Evolutionary conservation across 2,797 vertebrate genomes (phyloP).

Genomic region (Characodon lateralis): DNA sequence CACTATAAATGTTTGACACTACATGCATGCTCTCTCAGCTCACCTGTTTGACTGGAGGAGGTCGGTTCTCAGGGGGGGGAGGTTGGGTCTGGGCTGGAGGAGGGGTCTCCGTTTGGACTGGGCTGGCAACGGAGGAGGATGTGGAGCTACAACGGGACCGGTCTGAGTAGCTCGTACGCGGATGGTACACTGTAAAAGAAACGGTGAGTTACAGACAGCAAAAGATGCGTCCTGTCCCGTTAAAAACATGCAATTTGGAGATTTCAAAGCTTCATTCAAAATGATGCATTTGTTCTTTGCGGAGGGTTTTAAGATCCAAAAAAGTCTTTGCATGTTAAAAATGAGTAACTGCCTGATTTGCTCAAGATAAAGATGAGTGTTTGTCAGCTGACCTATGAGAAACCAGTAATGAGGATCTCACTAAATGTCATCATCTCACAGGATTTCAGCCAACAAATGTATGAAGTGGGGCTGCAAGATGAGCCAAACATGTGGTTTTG

Average conservation of each 20-base stretch:
- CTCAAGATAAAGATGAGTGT: neutral
- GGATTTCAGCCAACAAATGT: neutral
- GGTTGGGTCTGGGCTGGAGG: conserved; percentile 72
- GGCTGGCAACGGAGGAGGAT: conserved; percentile 76
- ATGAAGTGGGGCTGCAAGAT: neutral
- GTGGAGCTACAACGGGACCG: conserved; percentile 87
- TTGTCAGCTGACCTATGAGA: neutral
- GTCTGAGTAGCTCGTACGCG: conserved; percentile 90
- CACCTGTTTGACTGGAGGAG: conserved; percentile 86
- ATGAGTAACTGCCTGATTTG: neutral
- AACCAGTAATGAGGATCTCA: neutral
- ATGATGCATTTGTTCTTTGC: neutral
- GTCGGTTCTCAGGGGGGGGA: conserved; percentile 63
- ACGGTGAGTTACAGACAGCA: neutral
- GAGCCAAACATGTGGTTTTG: neutral
- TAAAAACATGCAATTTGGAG: neutral
- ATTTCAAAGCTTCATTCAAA: neutral
- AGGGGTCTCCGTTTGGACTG: conserved; percentile 63
- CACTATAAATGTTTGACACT: neutral
- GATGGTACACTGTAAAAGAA: conserved; percentile 87
- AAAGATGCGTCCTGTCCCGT: neutral
- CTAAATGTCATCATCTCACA: neutral
- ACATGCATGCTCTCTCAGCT: conserved; percentile 15
- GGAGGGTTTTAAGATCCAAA: neutral
- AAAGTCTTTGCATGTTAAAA: neutral